These are phyloP conservation scores for Ornithoptera alexandrae DNA, from an alignment of 2,888 invertebrate genomes.

Conservation along the genomic window DNA sequence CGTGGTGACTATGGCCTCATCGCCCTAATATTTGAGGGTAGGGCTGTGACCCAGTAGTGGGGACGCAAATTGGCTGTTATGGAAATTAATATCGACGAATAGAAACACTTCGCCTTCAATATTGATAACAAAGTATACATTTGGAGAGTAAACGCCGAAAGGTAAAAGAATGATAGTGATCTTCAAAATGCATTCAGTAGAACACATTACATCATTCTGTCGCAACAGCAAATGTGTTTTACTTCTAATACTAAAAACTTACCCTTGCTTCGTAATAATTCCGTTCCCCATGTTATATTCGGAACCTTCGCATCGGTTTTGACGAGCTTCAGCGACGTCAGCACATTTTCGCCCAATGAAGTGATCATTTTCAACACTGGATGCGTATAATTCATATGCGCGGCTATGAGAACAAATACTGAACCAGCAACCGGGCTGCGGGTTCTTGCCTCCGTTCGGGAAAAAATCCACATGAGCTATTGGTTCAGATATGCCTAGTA, in stretches of 20 bases:
- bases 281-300: slow-evolving; percentile 52
- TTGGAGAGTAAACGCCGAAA: too few relatives aligned
- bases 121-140: too few relatives aligned
- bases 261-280: slow-evolving; percentile 48
- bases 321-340: slow-evolving; percentile 43
- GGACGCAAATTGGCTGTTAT: too few relatives aligned
- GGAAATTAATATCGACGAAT: too few relatives aligned
- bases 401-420: slow-evolving; percentile 58
- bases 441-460: slow-evolving; percentile 57
- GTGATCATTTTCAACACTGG: slow-evolving; percentile 50
- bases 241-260: slow-evolving; percentile 27
- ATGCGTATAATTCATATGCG: slow-evolving; percentile 48
- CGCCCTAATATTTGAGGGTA: too few relatives aligned
- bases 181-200: too few relatives aligned
- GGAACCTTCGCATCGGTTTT: slow-evolving; percentile 42
- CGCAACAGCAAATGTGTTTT: too few relatives aligned
- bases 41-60: too few relatives aligned
- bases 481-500: slow-evolving; percentile 49
- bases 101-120: too few relatives aligned
- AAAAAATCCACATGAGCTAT: slow-evolving; percentile 55
- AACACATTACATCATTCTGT: too few relatives aligned
- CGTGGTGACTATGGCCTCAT: too few relatives aligned
- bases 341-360: slow-evolving; percentile 48
- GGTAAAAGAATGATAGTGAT: too few relatives aligned
- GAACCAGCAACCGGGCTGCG: slow-evolving; percentile 55